A percentile compares a stretch with the other conserved stretches of the same genome.
Conservation (phyloP, 2,797 vertebrate genomes). For the Enoplosus armatus region DNA sequence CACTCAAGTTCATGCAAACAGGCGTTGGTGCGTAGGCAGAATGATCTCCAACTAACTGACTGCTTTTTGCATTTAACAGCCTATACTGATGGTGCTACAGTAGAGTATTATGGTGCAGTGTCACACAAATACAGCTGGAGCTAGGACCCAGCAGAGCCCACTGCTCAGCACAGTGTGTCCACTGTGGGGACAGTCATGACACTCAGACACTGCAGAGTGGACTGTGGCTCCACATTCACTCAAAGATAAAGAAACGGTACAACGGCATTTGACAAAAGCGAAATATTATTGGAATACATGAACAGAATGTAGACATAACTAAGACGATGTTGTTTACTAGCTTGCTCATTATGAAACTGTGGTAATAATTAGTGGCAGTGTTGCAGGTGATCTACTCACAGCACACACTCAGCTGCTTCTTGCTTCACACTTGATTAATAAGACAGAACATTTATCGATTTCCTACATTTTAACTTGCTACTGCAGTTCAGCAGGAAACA, state of each 20-base stretch:
- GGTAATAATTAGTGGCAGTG: not conserved
- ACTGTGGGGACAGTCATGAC: constrained; percentile 1
- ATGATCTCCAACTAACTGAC: not conserved
- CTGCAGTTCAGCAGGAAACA: too few species aligned
- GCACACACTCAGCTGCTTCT: not conserved
- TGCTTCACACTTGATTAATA: not conserved
- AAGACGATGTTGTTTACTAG: not conserved
- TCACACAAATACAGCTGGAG: constrained; percentile 6
- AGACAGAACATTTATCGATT: not conserved
- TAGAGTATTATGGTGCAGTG: constrained; percentile 9
- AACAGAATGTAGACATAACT: not conserved
- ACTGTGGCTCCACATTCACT: not conserved
- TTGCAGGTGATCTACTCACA: not conserved
- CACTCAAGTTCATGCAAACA: constrained; percentile 1
- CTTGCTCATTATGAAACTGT: not conserved
- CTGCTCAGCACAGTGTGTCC: constrained; percentile 27
- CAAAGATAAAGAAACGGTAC: constrained; percentile 7
- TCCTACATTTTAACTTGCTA: not conserved
- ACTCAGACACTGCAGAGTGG: constrained; percentile 4
- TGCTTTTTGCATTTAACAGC: not conserved
- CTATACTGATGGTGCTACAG: not conserved
- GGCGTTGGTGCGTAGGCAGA: not conserved
- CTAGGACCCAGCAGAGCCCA: constrained; percentile 31
- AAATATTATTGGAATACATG: not conserved
- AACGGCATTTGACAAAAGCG: not conserved